Evolutionary conservation across 2,797 vertebrate genomes (phyloP).

Genomic region (Pseudochaenichthys georgianus): DNA sequence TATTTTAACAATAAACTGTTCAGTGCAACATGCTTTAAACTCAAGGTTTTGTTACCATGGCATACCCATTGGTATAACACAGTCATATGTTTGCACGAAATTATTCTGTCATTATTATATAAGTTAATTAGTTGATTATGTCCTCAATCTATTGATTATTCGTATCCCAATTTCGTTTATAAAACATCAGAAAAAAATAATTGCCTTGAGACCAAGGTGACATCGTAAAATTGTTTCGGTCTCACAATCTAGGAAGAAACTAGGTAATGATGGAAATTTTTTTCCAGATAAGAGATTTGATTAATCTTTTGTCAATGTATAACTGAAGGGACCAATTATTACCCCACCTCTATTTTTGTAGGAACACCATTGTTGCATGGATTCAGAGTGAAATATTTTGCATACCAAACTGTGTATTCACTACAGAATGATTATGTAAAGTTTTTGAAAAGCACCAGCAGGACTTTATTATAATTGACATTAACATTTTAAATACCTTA

Average conservation of each 20-base stretch:
- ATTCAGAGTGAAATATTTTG: background rate
- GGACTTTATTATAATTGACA: background rate
- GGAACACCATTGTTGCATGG: background rate
- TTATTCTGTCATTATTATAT: background rate
- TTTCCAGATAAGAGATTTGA: background rate
- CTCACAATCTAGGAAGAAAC: background rate
- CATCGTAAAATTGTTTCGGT: background rate
- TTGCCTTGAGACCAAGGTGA: background rate
- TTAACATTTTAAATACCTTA: background rate
- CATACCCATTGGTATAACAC: background rate
- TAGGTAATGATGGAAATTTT: background rate
- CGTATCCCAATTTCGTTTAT: background rate
- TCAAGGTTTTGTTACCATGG: background rate
- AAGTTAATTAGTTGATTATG: constrained; percentile 5
- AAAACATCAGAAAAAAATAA: background rate
- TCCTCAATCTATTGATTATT: background rate
- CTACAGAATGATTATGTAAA: background rate
- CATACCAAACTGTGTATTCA: background rate
- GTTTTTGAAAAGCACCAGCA: background rate
- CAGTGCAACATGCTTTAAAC: background rate
- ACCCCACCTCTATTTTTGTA: background rate
- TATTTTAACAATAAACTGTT: constrained; percentile 14
- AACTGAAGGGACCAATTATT: background rate
- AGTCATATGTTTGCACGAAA: background rate
- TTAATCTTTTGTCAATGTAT: background rate